Percentiles rank a stretch among this genome's conserved stretches.
These are phyloP conservation scores for Meleagris gallopavo DNA, from an alignment of 2,113 vertebrate genomes.

Conservation along the genomic window DNA sequence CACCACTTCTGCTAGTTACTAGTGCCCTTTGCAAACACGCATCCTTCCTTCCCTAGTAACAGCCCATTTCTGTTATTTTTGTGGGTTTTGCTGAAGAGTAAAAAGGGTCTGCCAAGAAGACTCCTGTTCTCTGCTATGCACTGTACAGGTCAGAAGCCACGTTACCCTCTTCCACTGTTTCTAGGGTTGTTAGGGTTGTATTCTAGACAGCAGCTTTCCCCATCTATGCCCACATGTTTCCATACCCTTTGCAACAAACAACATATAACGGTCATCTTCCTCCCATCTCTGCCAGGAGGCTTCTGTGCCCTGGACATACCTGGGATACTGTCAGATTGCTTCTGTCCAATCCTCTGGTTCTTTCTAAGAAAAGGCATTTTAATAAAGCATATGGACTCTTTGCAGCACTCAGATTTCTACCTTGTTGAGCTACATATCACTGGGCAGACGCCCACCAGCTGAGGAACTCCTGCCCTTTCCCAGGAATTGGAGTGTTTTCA, in stretches of 20 bases:
- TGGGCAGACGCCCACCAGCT: neutral
- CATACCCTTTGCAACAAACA: neutral
- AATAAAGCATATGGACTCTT: neutral
- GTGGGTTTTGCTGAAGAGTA: neutral
- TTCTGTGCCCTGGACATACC: neutral
- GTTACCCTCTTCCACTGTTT: neutral
- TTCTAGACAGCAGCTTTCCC: neutral
- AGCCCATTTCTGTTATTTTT: constrained; percentile 13
- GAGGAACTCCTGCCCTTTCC: neutral
- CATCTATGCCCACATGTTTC: neutral
- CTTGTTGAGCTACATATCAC: neutral
- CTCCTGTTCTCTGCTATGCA: neutral
- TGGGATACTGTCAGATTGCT: neutral
- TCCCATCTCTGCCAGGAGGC: neutral
- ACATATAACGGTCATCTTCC: neutral
- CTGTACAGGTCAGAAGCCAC: neutral
- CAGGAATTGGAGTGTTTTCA: neutral
- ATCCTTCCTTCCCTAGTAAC: neutral
- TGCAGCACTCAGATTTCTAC: neutral
- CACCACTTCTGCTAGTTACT: neutral
- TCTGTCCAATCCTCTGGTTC: neutral
- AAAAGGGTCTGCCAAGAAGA: neutral
- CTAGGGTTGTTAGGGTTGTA: neutral
- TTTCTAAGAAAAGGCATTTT: neutral
- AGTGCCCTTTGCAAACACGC: neutral